Evolutionary conservation across 2,797 vertebrate species (phyloP).

Genomic region (Bovichtus diacanthus): DNA sequence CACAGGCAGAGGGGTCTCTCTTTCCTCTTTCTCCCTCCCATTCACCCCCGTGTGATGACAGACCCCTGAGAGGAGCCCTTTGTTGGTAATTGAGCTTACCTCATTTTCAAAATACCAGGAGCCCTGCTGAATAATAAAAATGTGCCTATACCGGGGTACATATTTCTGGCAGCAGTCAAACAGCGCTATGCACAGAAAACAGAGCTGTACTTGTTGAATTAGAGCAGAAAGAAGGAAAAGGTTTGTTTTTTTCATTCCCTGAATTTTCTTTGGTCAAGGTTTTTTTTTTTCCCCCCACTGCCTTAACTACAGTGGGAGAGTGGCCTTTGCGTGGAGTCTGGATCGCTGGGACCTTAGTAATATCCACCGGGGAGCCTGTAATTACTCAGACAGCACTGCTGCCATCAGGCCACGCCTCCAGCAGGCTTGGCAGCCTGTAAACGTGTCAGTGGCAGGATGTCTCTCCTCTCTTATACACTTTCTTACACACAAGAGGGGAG

Average conservation of each 20-base stretch:
- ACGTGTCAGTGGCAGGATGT: conserved; percentile 83
- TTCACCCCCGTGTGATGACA: conserved; percentile 76
- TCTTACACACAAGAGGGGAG: conserved; percentile 31
- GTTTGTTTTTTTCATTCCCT: conserved; percentile 61
- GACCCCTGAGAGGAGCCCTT: conserved; percentile 80
- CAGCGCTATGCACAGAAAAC: conserved; percentile 51
- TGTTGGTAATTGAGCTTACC: conserved; percentile 79
- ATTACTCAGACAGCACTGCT: conserved; percentile 87
- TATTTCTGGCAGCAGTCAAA: conserved; percentile 69
- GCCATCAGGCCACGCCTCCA: conserved; percentile 81
- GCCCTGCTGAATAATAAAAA: conserved; percentile 74
- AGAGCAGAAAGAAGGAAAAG: conserved; percentile 55
- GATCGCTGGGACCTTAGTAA: conserved; percentile 85
- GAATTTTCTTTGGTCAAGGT: conserved; percentile 62
- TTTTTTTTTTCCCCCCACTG: conserved; percentile 20
- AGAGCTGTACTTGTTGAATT: conserved; percentile 70
- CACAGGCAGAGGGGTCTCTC: conserved; percentile 70
- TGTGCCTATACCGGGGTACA: conserved; percentile 65
- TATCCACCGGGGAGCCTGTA: conserved; percentile 88
- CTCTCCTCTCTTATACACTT: conserved; percentile 50
- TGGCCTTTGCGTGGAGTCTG: conserved; percentile 68
- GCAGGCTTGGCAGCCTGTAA: conserved; percentile 69
- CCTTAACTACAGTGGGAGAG: conserved; percentile 70
- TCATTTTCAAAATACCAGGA: conserved; percentile 82
- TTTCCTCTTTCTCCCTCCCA: conserved; percentile 65